Evolutionary conservation across 2,888 invertebrate species (phyloP), one percentile per base, ranked within the genome.

Genomic region (Phytoseiulus persimilis): DNA sequence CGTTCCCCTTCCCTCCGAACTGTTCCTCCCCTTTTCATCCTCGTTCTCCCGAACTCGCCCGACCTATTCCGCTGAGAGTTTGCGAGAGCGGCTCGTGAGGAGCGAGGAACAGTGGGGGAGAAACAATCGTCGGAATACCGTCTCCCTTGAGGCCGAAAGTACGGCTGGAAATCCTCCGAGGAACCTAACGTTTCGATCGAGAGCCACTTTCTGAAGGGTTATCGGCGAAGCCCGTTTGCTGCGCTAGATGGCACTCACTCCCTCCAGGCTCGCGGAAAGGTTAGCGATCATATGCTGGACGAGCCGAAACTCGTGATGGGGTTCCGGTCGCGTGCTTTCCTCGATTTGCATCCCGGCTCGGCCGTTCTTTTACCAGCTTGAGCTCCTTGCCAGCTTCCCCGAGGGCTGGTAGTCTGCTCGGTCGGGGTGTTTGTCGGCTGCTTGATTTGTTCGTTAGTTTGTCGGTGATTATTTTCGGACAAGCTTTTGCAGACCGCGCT

Each of bases 391-490:
- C 18, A 18, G 65, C 28, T 14, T 14, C 46, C 46, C 46, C 14
- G 46, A 11, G 2, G 18, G 65, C 65, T 23, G 65, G 65, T 23
- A 65, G 65, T 6, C 28, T 65, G 65, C 65, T 65, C 65, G 65
- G 14, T 28, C 65, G 65, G 65, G 1, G 65, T 65, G 65, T 65
- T 65, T 65, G 65, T 65, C 65, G 65, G 65, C 5, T 28, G 65
- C 23, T 28, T 87, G 87, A 87, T 87, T 33, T 87, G 87, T 33
- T 87, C 32, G 87, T 87, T n/a, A 45, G 32, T n/a, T 32, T 23
- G 84, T 32, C 23, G 87, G 33, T 87, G 87, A 87, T 87, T 87
- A 87, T 87, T 87, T 87, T 87, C 45, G 87, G 87, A 87, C 87
- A 33, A 87, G 39, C 33, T 87, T 31, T 84, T 84, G 84, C 31